Base-by-base conservation (phyloP, 2,888 invertebrate species). In the Ophion ellenae region DNA sequence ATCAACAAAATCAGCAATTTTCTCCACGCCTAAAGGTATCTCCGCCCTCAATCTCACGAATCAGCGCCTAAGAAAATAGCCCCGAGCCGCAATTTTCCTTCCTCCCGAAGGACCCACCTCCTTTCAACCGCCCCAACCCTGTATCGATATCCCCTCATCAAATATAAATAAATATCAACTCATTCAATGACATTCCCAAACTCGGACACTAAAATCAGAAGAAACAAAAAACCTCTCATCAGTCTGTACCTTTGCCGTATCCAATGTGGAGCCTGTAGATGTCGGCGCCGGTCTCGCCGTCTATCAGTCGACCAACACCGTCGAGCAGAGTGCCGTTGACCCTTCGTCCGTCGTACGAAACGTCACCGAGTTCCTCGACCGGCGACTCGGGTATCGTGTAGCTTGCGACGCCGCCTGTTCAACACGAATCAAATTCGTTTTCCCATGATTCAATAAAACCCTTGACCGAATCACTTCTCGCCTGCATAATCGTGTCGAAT, bases 291-390 rank as follows among this genome's bases (percentile, higher is more conserved):
- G 95, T 94, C 90, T 96, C 95, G 9, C 97, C 97, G 91, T 97
- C 97, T 77, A 96, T 95, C 84, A 97, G 95, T 86, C 96, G 95
- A 36, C 97, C 97, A 64, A 97, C 94, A 63, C 97, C 97, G 66
- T 95, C 95, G 79, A 94, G 94, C 83, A 96, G 93, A 86, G 94
- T 91, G 67, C 95, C 95, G 78, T 92, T 92, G 73, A 91, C 86
- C 80, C 90, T 90, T 78, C 92, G 91, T 2, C 97, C 97, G 92
- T 97, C 97, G 94, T 97, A 97, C 32, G 96, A 96, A 88, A 95
- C 95, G 94, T 97, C 97, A 91, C 94, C 94, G 93, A 95, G 89
- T 86, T 95, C 95, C 74, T 94, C 92, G 70, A 94, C 92, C 80
- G 95, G 94, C 89, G 96, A 95, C 89, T 94, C 94, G 3, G 96